phyloP scores from a whole-genome alignment of 2,888 invertebrate genomes.

The Drosophila nigricruria region DNA sequence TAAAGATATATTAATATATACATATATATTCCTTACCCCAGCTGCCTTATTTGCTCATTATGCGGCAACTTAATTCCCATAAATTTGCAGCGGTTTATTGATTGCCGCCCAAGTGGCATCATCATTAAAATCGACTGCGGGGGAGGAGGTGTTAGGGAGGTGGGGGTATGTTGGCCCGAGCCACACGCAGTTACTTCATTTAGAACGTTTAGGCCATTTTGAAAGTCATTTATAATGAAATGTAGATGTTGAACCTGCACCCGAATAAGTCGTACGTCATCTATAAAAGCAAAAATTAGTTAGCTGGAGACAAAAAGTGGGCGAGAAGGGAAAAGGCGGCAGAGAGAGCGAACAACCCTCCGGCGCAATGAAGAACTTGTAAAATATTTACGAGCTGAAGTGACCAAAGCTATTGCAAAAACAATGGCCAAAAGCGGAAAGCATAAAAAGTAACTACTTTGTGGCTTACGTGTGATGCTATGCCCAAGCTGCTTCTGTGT shows the following conservation, averaged over 20 bases:
- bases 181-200: conserved; percentile 54
- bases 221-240: conserved; percentile 81
- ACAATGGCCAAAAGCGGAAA: conserved; percentile 65
- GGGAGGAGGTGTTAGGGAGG: too few species aligned
- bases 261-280: conserved; percentile 75
- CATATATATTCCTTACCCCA: conserved; percentile 4
- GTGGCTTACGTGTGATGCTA: conserved; percentile 72
- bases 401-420: conserved; percentile 63
- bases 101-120: conserved; percentile 60
- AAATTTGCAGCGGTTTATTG: conserved; percentile 73
- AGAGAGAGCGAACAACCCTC: not conserved
- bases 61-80: conserved; percentile 65
- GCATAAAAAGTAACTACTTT: conserved; percentile 80
- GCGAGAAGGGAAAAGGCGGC: not conserved
- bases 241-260: conserved; percentile 67
- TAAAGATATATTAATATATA: not conserved
- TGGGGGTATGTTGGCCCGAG: not conserved
- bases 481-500: conserved; percentile 24
- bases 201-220: conserved; percentile 70
- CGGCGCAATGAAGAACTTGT: conserved; percentile 61
- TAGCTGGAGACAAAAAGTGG: conserved; percentile 35
- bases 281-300: conserved; percentile 73
- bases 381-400: conserved; percentile 79
- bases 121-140: conserved; percentile 60
- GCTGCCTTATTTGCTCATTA: conserved; percentile 44